Evolutionary conservation across 2,888 invertebrate species (phyloP).

Genomic region (Phortica okadai): DNA sequence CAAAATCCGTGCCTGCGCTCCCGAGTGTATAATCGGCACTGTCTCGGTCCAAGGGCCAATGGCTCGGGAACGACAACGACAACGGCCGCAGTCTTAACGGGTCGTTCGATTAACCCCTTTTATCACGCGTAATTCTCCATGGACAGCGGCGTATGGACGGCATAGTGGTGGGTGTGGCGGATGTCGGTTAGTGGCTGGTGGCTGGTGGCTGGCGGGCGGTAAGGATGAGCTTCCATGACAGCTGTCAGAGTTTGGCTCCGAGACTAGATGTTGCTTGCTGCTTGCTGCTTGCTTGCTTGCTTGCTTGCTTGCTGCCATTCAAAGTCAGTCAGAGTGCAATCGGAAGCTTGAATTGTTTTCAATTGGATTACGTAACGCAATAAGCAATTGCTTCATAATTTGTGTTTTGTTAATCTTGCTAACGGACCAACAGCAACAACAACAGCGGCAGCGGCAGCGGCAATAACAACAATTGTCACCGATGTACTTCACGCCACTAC

Average conservation of each 20-base stretch:
- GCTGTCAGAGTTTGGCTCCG: slow-evolving; percentile 46
- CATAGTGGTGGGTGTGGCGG: neutral
- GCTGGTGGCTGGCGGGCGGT: neutral
- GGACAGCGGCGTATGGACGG: neutral
- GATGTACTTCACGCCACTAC: neutral
- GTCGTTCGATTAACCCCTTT: slow-evolving; percentile 29
- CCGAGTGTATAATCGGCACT: slow-evolving; percentile 17
- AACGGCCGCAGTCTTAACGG: neutral
- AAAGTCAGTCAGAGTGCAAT: neutral
- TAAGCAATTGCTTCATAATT: slow-evolving; percentile 17
- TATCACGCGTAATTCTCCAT: slow-evolving; percentile 16
- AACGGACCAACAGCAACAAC: neutral
- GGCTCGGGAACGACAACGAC: neutral
- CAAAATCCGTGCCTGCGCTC: slow-evolving; percentile 12
- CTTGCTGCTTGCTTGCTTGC: neutral
- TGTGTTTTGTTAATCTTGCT: neutral
- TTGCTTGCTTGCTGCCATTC: neutral
- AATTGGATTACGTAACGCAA: slow-evolving; percentile 16
- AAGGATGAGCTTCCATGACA: slow-evolving; percentile 49
- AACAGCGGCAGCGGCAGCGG: neutral
- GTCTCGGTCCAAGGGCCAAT: neutral
- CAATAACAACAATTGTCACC: neutral
- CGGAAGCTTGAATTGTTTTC: slow-evolving; percentile 1
- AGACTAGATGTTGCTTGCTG: neutral
- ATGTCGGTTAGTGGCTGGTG: slow-evolving; percentile 19